Conservation (phyloP, 2,797 vertebrate genomes). For the Dicrostonyx torquatus region DNA sequence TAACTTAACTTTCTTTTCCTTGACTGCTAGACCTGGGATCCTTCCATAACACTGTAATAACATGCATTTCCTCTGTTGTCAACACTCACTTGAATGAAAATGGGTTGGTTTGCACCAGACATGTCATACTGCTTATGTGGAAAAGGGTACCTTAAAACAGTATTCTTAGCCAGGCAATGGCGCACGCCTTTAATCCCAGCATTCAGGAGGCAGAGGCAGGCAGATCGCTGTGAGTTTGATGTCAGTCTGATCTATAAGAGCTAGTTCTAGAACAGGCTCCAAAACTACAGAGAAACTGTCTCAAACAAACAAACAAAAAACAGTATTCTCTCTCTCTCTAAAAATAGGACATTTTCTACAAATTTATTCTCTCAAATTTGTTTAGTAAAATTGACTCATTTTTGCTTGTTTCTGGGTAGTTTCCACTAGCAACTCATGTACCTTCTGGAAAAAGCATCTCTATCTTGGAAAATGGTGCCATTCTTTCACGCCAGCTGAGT, state of each 20-base stretch:
- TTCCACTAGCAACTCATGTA: neutral
- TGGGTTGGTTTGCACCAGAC: neutral
- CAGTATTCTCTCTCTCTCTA: no score
- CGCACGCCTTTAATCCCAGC: no score
- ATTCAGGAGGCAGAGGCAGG: no score
- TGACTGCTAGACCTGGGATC: neutral
- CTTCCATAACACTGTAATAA: neutral
- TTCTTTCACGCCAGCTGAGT: neutral
- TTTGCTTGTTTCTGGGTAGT: neutral
- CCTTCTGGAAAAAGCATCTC: neutral
- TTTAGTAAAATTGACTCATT: neutral
- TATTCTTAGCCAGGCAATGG: neutral
- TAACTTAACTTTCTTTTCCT: neutral
- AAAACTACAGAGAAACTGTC: no score
- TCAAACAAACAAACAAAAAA: no score
- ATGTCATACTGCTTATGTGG: neutral
- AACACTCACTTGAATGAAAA: neutral
- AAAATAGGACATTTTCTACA: neutral
- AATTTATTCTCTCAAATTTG: neutral
- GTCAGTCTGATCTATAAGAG: no score
- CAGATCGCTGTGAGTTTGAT: no score
- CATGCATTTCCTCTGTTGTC: neutral
- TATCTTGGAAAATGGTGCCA: neutral
- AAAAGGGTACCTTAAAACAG: neutral
- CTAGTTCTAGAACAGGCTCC: no score